phyloP scores from a whole-genome alignment of 2,113 vertebrate genomes.

The Promerops cafer region DNA sequence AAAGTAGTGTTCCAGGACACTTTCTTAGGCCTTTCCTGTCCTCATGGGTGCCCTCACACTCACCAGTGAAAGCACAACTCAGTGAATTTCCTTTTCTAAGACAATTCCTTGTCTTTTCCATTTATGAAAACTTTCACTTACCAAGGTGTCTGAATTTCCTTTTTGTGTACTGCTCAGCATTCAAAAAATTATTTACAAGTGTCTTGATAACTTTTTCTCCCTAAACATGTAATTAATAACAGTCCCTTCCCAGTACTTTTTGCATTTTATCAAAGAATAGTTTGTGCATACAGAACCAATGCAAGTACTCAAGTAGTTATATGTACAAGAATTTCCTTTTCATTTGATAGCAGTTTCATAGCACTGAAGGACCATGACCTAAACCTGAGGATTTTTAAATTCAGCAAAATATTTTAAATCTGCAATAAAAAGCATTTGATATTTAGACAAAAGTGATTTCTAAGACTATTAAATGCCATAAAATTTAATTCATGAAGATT shows the following conservation, averaged over 20 bases:
- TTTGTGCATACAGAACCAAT: not conserved
- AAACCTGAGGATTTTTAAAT: not conserved
- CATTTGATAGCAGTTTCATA: not conserved
- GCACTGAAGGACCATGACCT: not conserved
- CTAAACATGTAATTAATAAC: not conserved
- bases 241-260: not conserved
- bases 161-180: not conserved
- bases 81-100: not conserved
- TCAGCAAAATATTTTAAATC: not conserved
- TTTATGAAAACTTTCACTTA: not conserved
- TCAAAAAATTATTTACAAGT: not conserved
- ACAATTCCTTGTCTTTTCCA: not conserved
- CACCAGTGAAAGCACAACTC: not conserved
- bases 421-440: not conserved
- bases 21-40: not conserved
- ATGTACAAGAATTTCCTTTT: not conserved
- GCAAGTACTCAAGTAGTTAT: not conserved
- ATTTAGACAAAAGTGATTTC: not conserved
- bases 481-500: not conserved
- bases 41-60: not conserved
- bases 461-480: not conserved
- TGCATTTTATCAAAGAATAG: not conserved
- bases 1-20: not conserved
- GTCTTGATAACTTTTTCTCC: not conserved
- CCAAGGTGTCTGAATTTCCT: not conserved